A percentile compares a stretch with the other conserved stretches of the same genome.
Evolutionary conservation across 2,888 invertebrate genomes (phyloP).

Genomic region (Lepidochrysops patricia): DNA sequence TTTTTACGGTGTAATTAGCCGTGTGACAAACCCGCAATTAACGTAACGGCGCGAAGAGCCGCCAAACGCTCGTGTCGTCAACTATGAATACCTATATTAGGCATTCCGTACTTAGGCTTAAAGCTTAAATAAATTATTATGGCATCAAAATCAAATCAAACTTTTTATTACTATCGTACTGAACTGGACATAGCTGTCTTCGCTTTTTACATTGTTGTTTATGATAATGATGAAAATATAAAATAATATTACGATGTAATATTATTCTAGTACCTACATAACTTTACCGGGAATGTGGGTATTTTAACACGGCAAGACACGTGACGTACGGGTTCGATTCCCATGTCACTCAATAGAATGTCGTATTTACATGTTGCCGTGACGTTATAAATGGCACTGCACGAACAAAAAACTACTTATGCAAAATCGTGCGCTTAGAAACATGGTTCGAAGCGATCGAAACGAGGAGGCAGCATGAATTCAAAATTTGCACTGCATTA

Average conservation of each 20-base stretch:
- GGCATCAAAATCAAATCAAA: too few relatives aligned
- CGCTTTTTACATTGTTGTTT: background rate
- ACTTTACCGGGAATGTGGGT: too few relatives aligned
- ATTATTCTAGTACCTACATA: too few relatives aligned
- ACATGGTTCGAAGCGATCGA: constrained; percentile 60
- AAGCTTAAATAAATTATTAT: background rate
- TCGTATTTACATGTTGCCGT: constrained; percentile 47
- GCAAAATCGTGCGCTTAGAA: constrained; percentile 68
- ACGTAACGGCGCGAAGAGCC: constrained; percentile 55
- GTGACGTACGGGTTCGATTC: constrained; percentile 3
- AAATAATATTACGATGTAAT: too few relatives aligned
- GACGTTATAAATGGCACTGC: constrained; percentile 61
- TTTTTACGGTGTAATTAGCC: constrained; percentile 21
- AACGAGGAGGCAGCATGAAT: constrained; percentile 67
- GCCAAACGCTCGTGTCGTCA: constrained; percentile 42
- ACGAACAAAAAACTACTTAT: constrained; percentile 65
- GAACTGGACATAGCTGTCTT: too few relatives aligned
- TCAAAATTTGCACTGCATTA: constrained; percentile 73
- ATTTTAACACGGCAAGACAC: background rate
- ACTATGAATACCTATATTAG: background rate
- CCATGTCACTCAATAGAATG: constrained; percentile 32
- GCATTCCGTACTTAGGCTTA: background rate
- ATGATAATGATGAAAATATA: too few relatives aligned
- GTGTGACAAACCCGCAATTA: constrained; percentile 63
- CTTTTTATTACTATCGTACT: too few relatives aligned